Base-by-base conservation (phyloP, 2,888 invertebrate genomes). In the Cylloceria caligata region DNA sequence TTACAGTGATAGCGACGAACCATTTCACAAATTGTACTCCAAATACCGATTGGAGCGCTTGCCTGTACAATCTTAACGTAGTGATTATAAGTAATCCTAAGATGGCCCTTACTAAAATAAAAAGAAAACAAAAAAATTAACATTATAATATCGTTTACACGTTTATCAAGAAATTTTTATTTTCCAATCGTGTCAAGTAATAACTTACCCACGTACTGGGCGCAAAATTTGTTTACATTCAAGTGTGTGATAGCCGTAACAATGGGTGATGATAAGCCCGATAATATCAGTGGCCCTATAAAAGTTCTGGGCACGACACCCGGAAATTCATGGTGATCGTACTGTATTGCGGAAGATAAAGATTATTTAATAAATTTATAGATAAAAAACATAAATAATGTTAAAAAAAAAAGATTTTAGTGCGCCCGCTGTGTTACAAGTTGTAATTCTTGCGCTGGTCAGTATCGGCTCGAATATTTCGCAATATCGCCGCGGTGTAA, bases 271-370 rank as follows among this genome's bases (percentile, higher is more conserved):
- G 98, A 95, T 55, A 98, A 88, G 60, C 95, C 92, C 0, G 98
- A 96, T 86, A 99, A 94, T 82, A 96, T 93, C 27, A 99, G 92
- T 39, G 99, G 97, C 24, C 99, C 99, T 79, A 99, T 92, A 93
- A 99, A 99, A 34, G 98, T 97, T 86, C 99, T 95, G 69, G 99
- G 99, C 78, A 99, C 99, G 81, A 99, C 99, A 81, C 99, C 97
- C 89, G 99, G 98, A 94, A 98, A 99, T 91, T 98, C 97, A 92
- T 97, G 95, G 93, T 99, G 99, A 93, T 99, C 99, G 93, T 99
- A 99, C 98, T 99, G 94, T 89, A 95, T 60, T 21, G 16, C 21
- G 30, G 24, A 36, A 69, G 1, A 39, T 24, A 55, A 57, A 49
- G 39, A 24, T 34, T 13, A 72, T 19, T 64, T 19, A 7, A 34